These are phyloP conservation scores for Ametastegia equiseti DNA, from an alignment of 2,888 invertebrate genomes.

Conservation along the genomic window DNA sequence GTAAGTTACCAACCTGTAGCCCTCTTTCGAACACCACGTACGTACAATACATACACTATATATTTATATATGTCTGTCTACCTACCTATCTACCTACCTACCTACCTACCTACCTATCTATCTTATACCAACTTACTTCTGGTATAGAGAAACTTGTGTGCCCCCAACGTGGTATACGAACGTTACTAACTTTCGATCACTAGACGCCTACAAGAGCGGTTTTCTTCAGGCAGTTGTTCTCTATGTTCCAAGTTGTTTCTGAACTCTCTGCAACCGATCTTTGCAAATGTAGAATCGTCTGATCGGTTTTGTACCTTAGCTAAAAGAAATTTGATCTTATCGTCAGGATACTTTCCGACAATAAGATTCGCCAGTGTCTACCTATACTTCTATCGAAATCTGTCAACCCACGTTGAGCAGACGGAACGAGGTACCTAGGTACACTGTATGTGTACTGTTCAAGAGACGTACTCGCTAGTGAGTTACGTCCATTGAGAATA, in stretches of 20 bases:
- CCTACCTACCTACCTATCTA: no score
- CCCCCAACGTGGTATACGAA: background rate
- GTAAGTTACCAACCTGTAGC: conserved; percentile 9
- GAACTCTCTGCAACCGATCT: no score
- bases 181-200: conserved; percentile 17
- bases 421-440: background rate
- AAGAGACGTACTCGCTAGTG: background rate
- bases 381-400: background rate
- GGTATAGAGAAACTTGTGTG: background rate
- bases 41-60: no score
- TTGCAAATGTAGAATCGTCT: background rate
- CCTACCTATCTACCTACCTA: background rate
- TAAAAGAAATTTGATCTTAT: conserved; percentile 25
- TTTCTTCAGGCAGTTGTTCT: no score
- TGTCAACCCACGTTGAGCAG: conserved; percentile 29
- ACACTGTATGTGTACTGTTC: background rate
- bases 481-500: background rate
- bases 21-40: no score
- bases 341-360: conserved; percentile 5
- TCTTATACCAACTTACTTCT: background rate
- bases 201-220: conserved; percentile 28
- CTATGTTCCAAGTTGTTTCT: no score
- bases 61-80: no score
- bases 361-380: conserved; percentile 9
- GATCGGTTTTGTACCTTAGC: background rate